Conservation (phyloP, 2,888 invertebrate species). For the Linyphia triangularis region DNA sequence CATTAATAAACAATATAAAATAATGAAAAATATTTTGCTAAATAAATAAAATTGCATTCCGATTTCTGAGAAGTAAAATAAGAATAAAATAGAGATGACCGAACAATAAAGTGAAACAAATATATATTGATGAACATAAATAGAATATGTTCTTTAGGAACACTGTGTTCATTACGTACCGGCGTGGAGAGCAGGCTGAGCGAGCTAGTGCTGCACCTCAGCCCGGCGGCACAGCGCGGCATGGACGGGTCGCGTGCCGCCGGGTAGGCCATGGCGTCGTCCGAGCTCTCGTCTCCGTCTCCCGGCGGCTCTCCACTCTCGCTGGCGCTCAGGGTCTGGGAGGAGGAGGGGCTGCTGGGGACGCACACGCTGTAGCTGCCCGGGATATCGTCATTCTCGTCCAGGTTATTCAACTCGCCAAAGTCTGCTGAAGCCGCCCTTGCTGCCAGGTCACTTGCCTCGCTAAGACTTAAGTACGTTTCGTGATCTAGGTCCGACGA, state of each 20-base stretch:
- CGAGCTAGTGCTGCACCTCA: conserved; percentile 65
- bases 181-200: conserved; percentile 70
- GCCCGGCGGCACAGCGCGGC: conserved; percentile 62
- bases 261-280: too few species aligned
- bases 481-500: conserved; percentile 70
- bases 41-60: too few species aligned
- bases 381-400: conserved; percentile 47
- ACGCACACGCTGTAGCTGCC: conserved; percentile 52
- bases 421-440: conserved; percentile 48
- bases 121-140: too few species aligned
- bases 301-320: conserved; percentile 71
- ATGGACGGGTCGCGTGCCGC: conserved; percentile 59
- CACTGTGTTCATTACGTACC: too few species aligned
- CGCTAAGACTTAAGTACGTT: conserved; percentile 63
- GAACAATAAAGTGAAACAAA: too few species aligned
- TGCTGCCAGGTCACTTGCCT: conserved; percentile 65
- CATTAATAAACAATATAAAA: too few species aligned
- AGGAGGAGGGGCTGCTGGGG: conserved; percentile 69
- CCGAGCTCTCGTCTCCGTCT: conserved; percentile 59
- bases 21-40: too few species aligned
- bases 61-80: too few species aligned
- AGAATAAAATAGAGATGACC: too few species aligned
- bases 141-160: too few species aligned
- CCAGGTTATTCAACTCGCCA: conserved; percentile 58
- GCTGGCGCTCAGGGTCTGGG: conserved; percentile 75